Percentiles rank a stretch among this genome's conserved stretches.
These are phyloP conservation scores for Sprattus sprattus DNA, from an alignment of 2,113 vertebrate genomes.

Conservation along the genomic window DNA sequence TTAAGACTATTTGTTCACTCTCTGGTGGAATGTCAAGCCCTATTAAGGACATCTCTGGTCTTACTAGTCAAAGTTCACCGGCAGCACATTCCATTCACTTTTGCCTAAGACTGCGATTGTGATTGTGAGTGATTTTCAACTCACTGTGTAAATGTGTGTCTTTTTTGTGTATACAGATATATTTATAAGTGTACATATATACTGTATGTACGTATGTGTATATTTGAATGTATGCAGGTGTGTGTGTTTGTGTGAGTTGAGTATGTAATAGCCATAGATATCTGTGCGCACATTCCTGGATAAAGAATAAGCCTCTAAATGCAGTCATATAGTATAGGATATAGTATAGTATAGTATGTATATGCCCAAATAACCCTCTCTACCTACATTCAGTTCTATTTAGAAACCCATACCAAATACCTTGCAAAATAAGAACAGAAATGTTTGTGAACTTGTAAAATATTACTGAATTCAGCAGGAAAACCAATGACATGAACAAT, in stretches of 20 bases:
- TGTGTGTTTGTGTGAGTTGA: background rate
- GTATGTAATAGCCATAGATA: background rate
- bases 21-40: conserved; percentile 22
- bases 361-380: no score
- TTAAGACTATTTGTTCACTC: background rate
- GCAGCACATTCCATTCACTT: conserved; percentile 37
- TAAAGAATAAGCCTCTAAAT: no score
- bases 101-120: conserved; percentile 17
- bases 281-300: no score
- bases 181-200: background rate
- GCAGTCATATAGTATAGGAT: no score
- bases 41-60: conserved; percentile 34
- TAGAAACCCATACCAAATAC: background rate
- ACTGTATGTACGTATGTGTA: background rate
- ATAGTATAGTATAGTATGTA: no score
- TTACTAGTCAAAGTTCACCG: conserved; percentile 47
- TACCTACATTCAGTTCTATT: no score
- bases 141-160: background rate
- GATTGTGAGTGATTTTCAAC: background rate
- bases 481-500: background rate
- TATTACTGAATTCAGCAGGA: background rate
- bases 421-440: background rate
- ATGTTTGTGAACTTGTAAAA: background rate
- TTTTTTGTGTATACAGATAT: background rate
- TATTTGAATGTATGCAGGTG: background rate